Evolutionary conservation across 2,888 invertebrate species (phyloP).

Genomic region (Nomada fabriciana): DNA sequence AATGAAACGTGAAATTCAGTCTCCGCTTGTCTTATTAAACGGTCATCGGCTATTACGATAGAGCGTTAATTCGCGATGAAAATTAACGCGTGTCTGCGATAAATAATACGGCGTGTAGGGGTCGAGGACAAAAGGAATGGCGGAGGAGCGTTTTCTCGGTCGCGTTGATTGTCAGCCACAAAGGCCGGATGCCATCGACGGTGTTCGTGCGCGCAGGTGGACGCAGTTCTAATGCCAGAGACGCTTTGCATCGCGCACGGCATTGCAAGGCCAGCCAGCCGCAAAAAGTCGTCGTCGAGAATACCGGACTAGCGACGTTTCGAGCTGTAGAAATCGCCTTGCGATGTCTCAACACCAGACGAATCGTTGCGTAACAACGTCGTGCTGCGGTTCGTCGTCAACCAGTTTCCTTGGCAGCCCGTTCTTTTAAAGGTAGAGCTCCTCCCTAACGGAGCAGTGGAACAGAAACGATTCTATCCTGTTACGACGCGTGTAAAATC

Average conservation of each 20-base stretch:
- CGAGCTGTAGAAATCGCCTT: conserved; percentile 43
- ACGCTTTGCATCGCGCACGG: conserved; percentile 62
- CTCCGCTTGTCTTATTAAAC: too few species aligned
- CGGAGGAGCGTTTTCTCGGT: conserved; percentile 27
- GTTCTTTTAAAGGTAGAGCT: neutral
- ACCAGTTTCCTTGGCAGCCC: conserved; percentile 16
- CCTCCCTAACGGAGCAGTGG: neutral
- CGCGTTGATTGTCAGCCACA: conserved; percentile 25
- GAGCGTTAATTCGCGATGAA: neutral
- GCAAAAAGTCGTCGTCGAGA: conserved; percentile 60
- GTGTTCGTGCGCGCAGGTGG: conserved; percentile 41
- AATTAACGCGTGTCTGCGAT: neutral
- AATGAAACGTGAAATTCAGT: too few species aligned
- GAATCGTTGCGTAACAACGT: conserved; percentile 57
- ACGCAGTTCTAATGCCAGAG: conserved; percentile 59
- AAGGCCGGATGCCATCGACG: conserved; percentile 53
- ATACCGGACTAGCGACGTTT: conserved; percentile 44
- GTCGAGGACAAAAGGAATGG: conserved; percentile 11
- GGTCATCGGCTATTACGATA: neutral
- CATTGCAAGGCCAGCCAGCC: conserved; percentile 71
- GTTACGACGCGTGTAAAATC: neutral
- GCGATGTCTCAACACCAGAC: conserved; percentile 51
- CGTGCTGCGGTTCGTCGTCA: conserved; percentile 17
- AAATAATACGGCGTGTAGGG: neutral
- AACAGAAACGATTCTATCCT: conserved; percentile 1